A percentile compares a stretch with the other conserved stretches of the same genome.
Evolutionary conservation across 2,113 vertebrate genomes (phyloP).

Genomic region (Callorhinus ursinus): DNA sequence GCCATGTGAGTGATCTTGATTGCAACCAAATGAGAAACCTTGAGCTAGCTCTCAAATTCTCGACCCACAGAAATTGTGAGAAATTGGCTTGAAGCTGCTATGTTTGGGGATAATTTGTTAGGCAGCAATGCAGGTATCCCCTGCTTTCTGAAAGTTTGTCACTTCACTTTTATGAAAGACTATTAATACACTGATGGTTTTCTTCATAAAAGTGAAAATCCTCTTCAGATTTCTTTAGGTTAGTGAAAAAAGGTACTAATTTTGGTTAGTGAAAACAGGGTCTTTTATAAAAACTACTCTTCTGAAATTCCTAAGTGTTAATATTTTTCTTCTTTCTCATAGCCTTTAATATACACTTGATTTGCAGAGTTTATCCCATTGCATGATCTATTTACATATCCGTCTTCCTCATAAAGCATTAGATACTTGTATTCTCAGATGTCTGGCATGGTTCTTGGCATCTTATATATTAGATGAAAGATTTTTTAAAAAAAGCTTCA

Average conservation of each 20-base stretch:
- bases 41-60: neutral
- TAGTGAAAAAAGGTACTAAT: neutral
- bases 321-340: constrained; percentile 24
- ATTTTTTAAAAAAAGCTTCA: neutral
- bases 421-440: constrained; percentile 9
- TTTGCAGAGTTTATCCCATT: neutral
- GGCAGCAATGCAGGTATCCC: neutral
- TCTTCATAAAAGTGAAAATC: neutral
- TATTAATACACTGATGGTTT: neutral
- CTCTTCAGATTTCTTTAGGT: neutral
- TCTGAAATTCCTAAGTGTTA: neutral
- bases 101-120: neutral
- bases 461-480: neutral
- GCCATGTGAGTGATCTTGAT: neutral
- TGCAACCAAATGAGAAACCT: neutral
- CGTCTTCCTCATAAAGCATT: neutral
- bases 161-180: neutral
- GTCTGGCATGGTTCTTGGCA: neutral
- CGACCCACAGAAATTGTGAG: neutral
- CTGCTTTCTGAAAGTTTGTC: neutral
- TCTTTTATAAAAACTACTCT: neutral
- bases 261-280: neutral
- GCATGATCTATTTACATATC: neutral
- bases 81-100: neutral
- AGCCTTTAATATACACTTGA: neutral